Percentiles rank a stretch among this genome's conserved stretches.
These are phyloP conservation scores for Dugesia japonica DNA, from an alignment of 2,888 invertebrate species.

Conservation along the genomic window DNA sequence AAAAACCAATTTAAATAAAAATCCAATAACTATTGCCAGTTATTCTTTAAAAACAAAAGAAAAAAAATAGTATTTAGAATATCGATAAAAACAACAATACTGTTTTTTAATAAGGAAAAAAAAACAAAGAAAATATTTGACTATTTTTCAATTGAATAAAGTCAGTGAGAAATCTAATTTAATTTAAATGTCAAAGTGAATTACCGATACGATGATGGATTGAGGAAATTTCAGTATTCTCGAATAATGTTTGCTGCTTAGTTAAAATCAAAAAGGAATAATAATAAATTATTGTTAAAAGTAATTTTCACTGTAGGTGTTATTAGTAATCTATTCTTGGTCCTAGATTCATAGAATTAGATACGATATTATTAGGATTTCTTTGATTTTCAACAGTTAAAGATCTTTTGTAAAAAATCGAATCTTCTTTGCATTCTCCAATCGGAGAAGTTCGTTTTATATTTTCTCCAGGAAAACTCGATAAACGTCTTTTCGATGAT, in stretches of 20 bases:
- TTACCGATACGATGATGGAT: neutral
- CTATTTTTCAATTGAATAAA: no score
- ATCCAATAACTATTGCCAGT: no score
- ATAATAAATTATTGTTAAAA: no score
- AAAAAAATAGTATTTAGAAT: no score
- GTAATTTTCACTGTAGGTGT: no score
- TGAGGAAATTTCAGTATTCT: slow-evolving; percentile 11
- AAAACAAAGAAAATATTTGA: no score
- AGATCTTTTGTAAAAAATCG: neutral
- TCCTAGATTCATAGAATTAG: neutral
- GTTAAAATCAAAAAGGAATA: neutral
- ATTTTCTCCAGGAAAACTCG: neutral
- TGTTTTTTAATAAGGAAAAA: no score
- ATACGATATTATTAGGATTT: neutral
- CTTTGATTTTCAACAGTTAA: neutral
- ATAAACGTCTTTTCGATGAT: neutral
- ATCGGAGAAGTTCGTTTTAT: neutral
- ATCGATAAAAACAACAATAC: no score
- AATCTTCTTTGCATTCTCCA: neutral
- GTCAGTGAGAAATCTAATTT: neutral
- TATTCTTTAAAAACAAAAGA: no score
- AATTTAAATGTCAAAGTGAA: neutral
- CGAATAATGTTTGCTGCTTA: no score
- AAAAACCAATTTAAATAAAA: no score
- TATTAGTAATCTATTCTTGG: no score